Evolutionary conservation across 2,888 invertebrate species (phyloP), one percentile per base, ranked within the genome.

Genomic region (Synergus itoensis): DNA sequence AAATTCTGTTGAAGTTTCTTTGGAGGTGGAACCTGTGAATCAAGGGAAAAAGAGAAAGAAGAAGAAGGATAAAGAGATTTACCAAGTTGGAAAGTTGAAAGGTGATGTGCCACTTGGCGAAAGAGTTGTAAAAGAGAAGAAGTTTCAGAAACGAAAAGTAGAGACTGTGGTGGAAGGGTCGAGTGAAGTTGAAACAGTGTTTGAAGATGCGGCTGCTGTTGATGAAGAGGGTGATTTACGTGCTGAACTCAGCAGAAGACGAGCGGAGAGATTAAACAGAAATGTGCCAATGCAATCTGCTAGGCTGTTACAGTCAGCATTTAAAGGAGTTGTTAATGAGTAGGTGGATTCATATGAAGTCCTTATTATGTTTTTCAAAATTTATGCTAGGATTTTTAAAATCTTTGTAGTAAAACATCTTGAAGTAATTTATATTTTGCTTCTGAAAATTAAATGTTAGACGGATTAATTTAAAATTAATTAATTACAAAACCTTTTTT

Each of bases 291-390:
- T 91, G 57, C 93, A 92, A 75, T 92, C 93, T 43, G 93, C 93
- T 8, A 89, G 94, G 83, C 89, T 94, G 67, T 89, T 94, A 69
- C 93, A 94, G 83, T 93, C 92, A 77, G 94, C 94, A 40, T 92
- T 94, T 57, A 92, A 94, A 89, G 93, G 93, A 80, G 94, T 93
- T 81, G 93, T 93, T 78, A 93, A 93, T 84, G 93, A 93, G 92
- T 93, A 92, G 84, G 90, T 90, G 77, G 28, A 64, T 64, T 64
- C 2, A 11, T 21, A 11, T 18, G 2, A 21, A 11, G 3, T 12
- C 11, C 18, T 21, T 63, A 28, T 28, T 48, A 7, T 45, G 4
- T 16, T 43, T 43, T 63, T 57, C 9, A 28, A n/a, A 77, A 77
- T 8, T 65, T 77, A 18, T 76, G 41, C n/a, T 48, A 45, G 36